Conservation (phyloP, 2,113 vertebrate species). For the Chitala chitala region DNA sequence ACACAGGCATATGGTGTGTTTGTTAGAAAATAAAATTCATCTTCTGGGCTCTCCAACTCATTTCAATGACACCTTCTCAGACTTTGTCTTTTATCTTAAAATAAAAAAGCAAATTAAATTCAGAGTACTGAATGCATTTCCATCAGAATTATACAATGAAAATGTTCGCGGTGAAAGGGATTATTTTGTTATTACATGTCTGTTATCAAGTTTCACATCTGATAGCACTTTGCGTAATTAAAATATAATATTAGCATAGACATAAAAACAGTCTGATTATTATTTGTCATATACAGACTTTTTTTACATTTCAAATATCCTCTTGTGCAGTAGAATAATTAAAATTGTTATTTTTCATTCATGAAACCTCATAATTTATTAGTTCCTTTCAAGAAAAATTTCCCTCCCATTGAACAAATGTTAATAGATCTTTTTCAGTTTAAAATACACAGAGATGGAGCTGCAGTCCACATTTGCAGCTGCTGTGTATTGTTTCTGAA, state of each 20-base stretch:
- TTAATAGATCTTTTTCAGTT: background rate
- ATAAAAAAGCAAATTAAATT: conserved; percentile 26
- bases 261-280: conserved; percentile 11
- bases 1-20: background rate
- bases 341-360: conserved; percentile 14
- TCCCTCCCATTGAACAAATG: background rate
- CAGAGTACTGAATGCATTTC: conserved; percentile 13
- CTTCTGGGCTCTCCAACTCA: background rate
- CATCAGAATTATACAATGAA: conserved; percentile 15
- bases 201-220: conserved; percentile 23
- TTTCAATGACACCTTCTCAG: background rate
- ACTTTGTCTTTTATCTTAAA: conserved; percentile 14
- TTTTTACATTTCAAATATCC: conserved; percentile 25
- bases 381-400: background rate
- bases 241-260: conserved; percentile 25
- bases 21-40: conserved; percentile 12
- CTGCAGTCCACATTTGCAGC: background rate
- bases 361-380: conserved; percentile 7
- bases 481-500: background rate
- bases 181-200: conserved; percentile 20
- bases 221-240: conserved; percentile 16
- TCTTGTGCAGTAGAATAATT: conserved; percentile 18
- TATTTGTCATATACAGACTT: conserved; percentile 14
- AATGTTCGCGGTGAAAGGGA: conserved; percentile 20
- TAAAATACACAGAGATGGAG: background rate